phyloP scores from a whole-genome alignment of 1,140 invertebrate genomes.

The Aricia agestis region DNA sequence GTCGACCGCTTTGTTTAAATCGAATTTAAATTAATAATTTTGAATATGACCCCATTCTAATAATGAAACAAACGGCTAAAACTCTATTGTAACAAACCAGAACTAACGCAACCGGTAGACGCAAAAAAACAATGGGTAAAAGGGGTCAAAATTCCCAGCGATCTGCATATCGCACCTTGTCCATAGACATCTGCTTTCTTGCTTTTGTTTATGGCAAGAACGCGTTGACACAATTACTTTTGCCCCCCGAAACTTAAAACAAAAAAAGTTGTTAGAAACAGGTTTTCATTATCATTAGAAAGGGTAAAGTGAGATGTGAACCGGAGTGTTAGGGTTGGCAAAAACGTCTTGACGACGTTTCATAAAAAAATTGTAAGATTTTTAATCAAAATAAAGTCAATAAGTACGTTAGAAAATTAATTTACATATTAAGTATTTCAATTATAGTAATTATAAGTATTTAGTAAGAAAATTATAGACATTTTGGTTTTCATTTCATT shows the following conservation, averaged over 20 bases:
- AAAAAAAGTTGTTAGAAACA: constrained; percentile 68
- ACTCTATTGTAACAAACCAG: constrained; percentile 28
- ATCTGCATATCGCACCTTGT: constrained; percentile 61
- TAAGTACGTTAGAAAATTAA: too few relatives aligned
- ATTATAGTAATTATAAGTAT: too few relatives aligned
- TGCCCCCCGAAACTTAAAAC: constrained; percentile 49
- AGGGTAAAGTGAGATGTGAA: constrained; percentile 68
- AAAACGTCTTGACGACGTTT: too few relatives aligned
- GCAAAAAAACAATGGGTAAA: constrained; percentile 47
- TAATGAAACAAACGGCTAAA: constrained; percentile 23
- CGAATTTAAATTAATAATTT: constrained; percentile 15
- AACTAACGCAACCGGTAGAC: constrained; percentile 38
- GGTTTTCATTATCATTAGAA: constrained; percentile 68
- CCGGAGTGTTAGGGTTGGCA: constrained; percentile 40
- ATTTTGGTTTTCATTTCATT: too few relatives aligned
- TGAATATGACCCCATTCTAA: constrained; percentile 9
- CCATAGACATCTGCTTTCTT: constrained; percentile 60
- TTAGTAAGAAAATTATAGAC: too few relatives aligned
- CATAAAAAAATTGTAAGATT: too few relatives aligned
- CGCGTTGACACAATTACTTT: constrained; percentile 65
- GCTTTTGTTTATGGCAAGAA: constrained; percentile 49
- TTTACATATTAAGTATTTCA: too few relatives aligned
- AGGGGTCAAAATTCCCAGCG: constrained; percentile 57
- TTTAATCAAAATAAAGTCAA: too few relatives aligned
- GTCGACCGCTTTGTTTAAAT: not conserved